Conservation (phyloP, 2,113 vertebrate species). For the Ictalurus furcatus region DNA sequence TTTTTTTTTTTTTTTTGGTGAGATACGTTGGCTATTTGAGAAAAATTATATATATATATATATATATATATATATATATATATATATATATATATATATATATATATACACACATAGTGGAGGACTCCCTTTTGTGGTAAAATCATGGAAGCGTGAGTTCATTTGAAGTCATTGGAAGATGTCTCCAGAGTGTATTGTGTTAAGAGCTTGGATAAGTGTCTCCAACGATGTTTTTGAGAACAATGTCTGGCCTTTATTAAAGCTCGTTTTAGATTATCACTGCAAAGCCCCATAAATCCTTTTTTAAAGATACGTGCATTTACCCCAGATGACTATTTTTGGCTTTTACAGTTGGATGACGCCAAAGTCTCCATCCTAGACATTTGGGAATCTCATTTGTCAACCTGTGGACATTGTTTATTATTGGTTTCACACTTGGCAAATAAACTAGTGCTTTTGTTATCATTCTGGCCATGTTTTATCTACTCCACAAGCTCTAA, state of each 20-base stretch:
- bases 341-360: not conserved
- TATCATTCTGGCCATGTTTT: not conserved
- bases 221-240: slow-evolving; percentile 19
- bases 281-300: not conserved
- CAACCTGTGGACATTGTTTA: slow-evolving; percentile 13
- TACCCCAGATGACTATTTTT: slow-evolving; percentile 8
- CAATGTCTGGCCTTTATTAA: slow-evolving; percentile 20
- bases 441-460: not conserved
- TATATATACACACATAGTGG: too few species aligned
- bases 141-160: not conserved
- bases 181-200: not conserved
- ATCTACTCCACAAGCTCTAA: not conserved
- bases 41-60: too few species aligned
- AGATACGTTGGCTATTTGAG: too few species aligned
- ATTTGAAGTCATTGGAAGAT: not conserved
- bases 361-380: not conserved
- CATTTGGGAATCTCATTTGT: not conserved
- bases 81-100: too few species aligned
- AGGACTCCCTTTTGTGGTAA: not conserved
- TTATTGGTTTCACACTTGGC: slow-evolving; percentile 10
- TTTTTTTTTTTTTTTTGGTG: not conserved
- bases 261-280: not conserved
- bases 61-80: too few species aligned
- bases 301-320: not conserved
- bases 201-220: slow-evolving; percentile 32